Conservation (phyloP, 2,797 vertebrate species). For the Gymnoscopelus braueri region DNA sequence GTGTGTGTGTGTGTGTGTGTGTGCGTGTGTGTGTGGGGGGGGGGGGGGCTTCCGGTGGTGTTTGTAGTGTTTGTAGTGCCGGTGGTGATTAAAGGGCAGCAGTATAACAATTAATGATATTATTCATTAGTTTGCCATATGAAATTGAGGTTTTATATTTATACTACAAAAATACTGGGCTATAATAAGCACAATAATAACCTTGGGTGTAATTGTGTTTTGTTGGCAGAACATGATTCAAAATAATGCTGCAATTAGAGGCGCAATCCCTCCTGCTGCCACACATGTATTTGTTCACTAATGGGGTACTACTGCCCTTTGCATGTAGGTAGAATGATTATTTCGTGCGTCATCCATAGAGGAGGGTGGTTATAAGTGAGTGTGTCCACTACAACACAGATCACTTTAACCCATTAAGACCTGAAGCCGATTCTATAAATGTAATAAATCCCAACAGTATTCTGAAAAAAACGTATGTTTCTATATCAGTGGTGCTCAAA, state of each 20-base stretch:
- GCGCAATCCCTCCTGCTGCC: constrained; percentile 7
- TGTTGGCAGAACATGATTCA: background rate
- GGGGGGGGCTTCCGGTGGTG: background rate
- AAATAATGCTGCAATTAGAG: constrained; percentile 12
- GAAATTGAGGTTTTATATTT: too few relatives aligned
- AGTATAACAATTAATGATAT: constrained; percentile 28
- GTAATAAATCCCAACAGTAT: too few relatives aligned
- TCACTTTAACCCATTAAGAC: too few relatives aligned
- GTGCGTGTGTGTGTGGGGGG: too few relatives aligned
- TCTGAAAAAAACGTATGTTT: too few relatives aligned
- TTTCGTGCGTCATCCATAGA: constrained; percentile 37
- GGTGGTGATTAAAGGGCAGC: background rate
- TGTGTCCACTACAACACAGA: too few relatives aligned
- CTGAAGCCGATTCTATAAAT: too few relatives aligned
- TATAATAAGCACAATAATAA: background rate
- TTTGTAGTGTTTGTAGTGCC: too few relatives aligned
- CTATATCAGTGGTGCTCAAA: too few relatives aligned
- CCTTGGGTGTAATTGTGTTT: background rate
- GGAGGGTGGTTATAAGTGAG: too few relatives aligned
- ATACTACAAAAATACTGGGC: too few relatives aligned
- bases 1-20: too few relatives aligned
- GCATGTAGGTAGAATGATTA: constrained; percentile 22
- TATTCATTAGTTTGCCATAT: constrained; percentile 23
- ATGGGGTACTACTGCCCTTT: background rate
- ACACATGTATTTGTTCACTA: constrained; percentile 19